Base-by-base conservation (phyloP, 2,113 vertebrate genomes). In the Crotalus tigris region DNA sequence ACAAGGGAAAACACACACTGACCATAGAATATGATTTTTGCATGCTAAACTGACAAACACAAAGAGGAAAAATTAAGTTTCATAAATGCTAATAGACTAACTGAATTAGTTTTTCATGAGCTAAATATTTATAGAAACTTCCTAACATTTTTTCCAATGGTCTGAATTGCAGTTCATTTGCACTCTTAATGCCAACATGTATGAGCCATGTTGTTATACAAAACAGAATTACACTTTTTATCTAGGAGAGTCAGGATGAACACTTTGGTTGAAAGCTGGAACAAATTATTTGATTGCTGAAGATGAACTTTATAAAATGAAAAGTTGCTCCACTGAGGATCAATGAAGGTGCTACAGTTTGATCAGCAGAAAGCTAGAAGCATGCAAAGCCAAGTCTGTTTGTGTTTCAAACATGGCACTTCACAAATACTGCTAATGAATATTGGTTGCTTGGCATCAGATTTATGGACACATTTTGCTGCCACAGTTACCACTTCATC, bases 181-280 rank as follows among this genome's bases (percentile, higher is more conserved):
- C 92, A 51, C 3, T 51, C 91, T 88, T 46, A 81, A 89, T 39
- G 69, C 23, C 85, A 54, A 39, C 26, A 29, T 24, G 15, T 85
- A 44, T 85, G 44, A 51, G 54, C 7, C 39, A 59, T n/a, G 6
- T 85, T 51, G 26, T 39, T 85, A 26, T 46, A 90, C 49, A 58
- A 61, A 93, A 61, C 6, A 58, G 69, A 90, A 59, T 85, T 3
- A 61, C 15, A 19, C 44, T 24, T 85, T 61, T n/a, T 59, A 54
- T 53, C 39, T 58, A 90, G 54, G 89, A 91, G 13, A 89, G 12
- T 21, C 19, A n/a, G 88, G 64, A 26, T 95, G 95, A 55, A 51
- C 87, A 85, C 81, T 87, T 89, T 85, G 54, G 17, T 85, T 58
- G n/a, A 89, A 88, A 61, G 44, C 86, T 64, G 91, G 51, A 89